phyloP scores from a whole-genome alignment of 2,113 vertebrate genomes.

The Halichoerus grypus region DNA sequence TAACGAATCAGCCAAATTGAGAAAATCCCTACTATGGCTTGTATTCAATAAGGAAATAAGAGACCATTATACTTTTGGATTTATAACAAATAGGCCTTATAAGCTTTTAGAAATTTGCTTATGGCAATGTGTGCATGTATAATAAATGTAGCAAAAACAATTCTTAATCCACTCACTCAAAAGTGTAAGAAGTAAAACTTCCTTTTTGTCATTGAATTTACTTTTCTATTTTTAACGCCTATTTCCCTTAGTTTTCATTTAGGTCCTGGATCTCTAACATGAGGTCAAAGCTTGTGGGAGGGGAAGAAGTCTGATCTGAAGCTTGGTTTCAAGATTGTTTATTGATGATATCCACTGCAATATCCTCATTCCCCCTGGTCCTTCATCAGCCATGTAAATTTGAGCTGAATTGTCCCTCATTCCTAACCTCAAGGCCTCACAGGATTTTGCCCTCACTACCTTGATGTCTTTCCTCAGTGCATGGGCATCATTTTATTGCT shows the following conservation, averaged over 20 bases:
- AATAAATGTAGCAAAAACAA: background rate
- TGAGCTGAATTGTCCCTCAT: background rate
- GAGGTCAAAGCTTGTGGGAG: too few species aligned
- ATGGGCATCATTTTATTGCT: background rate
- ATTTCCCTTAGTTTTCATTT: background rate
- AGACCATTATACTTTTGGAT: background rate
- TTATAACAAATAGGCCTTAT: background rate
- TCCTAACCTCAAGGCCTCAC: background rate
- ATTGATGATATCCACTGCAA: rapidly evolving
- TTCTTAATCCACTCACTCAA: background rate
- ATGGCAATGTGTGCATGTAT: background rate
- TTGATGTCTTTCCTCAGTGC: background rate
- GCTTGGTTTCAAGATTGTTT: background rate
- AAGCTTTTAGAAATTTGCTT: background rate
- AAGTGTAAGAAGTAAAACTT: background rate
- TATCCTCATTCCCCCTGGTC: background rate
- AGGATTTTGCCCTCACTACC: background rate
- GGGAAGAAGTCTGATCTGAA: background rate
- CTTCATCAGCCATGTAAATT: background rate
- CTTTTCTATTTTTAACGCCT: background rate
- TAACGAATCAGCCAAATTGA: background rate
- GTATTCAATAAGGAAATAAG: background rate
- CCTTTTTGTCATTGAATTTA: background rate
- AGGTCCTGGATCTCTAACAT: background rate
- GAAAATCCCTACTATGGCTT: background rate